Evolutionary conservation across 2,113 vertebrate genomes (phyloP), one percentile per base, ranked within the genome.

Genomic region (Sceloporus tristichus): DNA sequence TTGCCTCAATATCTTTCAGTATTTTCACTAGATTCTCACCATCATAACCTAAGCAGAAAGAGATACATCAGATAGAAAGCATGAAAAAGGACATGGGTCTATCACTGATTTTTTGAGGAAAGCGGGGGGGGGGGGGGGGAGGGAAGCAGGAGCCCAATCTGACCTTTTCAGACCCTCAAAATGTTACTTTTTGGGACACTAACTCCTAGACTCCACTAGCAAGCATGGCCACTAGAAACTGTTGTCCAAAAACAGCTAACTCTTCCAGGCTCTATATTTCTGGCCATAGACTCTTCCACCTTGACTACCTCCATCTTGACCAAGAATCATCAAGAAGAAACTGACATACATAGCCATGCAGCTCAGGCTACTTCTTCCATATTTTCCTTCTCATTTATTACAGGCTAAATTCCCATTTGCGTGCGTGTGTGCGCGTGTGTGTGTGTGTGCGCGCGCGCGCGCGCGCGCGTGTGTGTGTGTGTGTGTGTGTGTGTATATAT

Each of bases 1-100:
- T 97, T 19, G 90, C 92, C 95, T 98, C 98, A 34, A 98, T 92
- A 81, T 98, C 98, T 92, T 96, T 98, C 66, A 98, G 96, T 76
- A 98, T 97, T 66, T 96, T 97, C n/a, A 90, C 93, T 94, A 98
- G 92, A 87, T 98, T 98, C 92, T 97, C 96, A 1, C 98, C 98
- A 0, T 98, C 97, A 40, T 99, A 99, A 1, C 98, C 98, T 99
- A 91, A 9, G 68, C 4, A 18, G 5, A 34, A 3, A 21, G 14
- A 18, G 11, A 23, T 19, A 21, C 3, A 13, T 66, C 21, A 54
- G 14, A 68, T 25, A 85, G 40, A 7, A 11, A 34, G 74, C 11
- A 78, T 13, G n/a, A 14, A 27, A 25, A 48, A 34, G 8, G 21
- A 42, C 1, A 4, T 1, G 9, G 42, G 19, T 18, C 19, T 65